Percentiles rank a stretch among this genome's conserved stretches.
phyloP scores from a whole-genome alignment of 2,888 invertebrate genomes.

The Dione vanillae region DNA sequence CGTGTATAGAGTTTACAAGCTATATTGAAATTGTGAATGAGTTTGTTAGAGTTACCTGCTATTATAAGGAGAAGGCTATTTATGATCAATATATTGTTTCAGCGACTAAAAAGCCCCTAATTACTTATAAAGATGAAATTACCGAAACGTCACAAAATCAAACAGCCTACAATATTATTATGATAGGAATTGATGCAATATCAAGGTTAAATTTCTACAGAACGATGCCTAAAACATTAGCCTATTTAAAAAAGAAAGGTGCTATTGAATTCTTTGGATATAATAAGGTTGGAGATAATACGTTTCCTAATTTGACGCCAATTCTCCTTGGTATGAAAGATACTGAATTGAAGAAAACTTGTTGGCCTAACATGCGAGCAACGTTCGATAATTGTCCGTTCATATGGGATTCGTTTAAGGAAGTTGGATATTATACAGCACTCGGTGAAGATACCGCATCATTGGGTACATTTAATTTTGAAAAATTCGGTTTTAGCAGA shows the following conservation, averaged over 20 bases:
- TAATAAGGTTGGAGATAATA: slow-evolving; percentile 97
- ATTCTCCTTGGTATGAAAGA: slow-evolving; percentile 89
- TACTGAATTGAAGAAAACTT: slow-evolving; percentile 85
- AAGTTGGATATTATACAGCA: slow-evolving; percentile 89
- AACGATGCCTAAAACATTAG: slow-evolving; percentile 90
- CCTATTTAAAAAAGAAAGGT: slow-evolving; percentile 84
- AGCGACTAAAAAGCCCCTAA: slow-evolving; percentile 74
- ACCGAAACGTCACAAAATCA: slow-evolving; percentile 53
- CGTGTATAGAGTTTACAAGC: slow-evolving; percentile 78
- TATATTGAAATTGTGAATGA: slow-evolving; percentile 82
- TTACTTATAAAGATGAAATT: slow-evolving; percentile 51
- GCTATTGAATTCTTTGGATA: slow-evolving; percentile 93
- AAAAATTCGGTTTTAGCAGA: slow-evolving; percentile 89
- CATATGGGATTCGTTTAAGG: slow-evolving; percentile 92
- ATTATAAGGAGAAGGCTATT: slow-evolving; percentile 69
- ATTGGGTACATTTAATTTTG: slow-evolving; percentile 92
- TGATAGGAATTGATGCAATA: slow-evolving; percentile 93
- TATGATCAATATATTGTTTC: slow-evolving; percentile 89
- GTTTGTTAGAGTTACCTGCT: slow-evolving; percentile 88
- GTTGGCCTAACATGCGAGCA: slow-evolving; percentile 84
- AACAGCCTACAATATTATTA: slow-evolving; percentile 86
- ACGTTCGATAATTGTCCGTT: slow-evolving; percentile 92
- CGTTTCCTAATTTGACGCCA: slow-evolving; percentile 94
- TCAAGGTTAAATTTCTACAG: slow-evolving; percentile 93
- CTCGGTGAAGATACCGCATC: slow-evolving; percentile 92